Base-by-base conservation (phyloP, 2,888 invertebrate species). In the Cryptus viduatorius region DNA sequence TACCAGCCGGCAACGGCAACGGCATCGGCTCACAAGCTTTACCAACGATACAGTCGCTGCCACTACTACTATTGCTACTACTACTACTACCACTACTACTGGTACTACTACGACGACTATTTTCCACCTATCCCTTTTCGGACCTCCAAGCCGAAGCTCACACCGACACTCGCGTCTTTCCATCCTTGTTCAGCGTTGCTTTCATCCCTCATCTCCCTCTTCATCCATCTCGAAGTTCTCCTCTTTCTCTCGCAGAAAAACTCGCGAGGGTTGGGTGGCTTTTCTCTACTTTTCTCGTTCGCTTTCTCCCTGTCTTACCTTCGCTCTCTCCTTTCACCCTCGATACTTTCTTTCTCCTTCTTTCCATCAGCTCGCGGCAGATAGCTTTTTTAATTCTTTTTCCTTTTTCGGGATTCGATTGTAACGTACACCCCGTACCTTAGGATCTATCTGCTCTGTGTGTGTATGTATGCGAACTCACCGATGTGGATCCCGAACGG, bases 361-460 rank as follows among this genome's bases (percentile, higher is more conserved):
- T 83, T 82, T 83, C 79, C 86, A 88, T 88, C 86, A 89, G 89
- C 89, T 88, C 89, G 84, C 76, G 87, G 89, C 88, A 90, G 89
- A 92, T 92, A 91, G 91, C 89, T 92, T 91, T 92, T 91, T 92
- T 90, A 91, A 91, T 91, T 90, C 88, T 89, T 90, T 89, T 89
- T 89, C 88, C 87, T 90, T 91, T 92, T 91, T 91, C 88, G 86
- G 89, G 89, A 91, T 92, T 91, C 90, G 89, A 91, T 92, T 91
- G 92, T 91, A 92, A 92, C 89, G 87, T 90, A 91, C 88, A 92
- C 90, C 89, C 37, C 86, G 69, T 65, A 80, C 75, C 77, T 76
- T 79, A 75, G 67, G 71, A 29, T 59, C 59, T 64, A 14, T 56
- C 24, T 29, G 24, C 19, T 24, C 59, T 48, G n/a, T 42, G 19